phyloP scores from a whole-genome alignment of 2,797 vertebrate genomes.

The Mus caroli region DNA sequence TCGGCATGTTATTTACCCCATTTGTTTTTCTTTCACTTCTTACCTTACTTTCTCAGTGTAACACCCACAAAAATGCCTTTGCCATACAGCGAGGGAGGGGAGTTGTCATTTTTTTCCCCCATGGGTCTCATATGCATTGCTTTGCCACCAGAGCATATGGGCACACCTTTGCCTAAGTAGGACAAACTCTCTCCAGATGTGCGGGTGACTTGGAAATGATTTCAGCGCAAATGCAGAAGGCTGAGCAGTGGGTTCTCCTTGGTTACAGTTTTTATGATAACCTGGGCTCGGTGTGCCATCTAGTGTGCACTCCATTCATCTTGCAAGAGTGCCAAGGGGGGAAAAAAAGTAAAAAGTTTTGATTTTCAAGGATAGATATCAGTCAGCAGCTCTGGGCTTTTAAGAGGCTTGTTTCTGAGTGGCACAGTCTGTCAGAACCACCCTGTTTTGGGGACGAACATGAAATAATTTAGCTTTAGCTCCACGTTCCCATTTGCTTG shows the following conservation, averaged over 20 bases:
- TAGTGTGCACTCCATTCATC: neutral
- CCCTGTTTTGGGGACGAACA: constrained; percentile 5
- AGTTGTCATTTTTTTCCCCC: neutral
- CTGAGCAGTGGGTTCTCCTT: neutral
- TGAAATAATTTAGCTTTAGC: neutral
- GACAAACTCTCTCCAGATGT: neutral
- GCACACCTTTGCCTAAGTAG: neutral
- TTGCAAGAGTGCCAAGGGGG: neutral
- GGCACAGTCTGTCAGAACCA: neutral
- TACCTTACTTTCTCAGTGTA: neutral
- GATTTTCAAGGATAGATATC: neutral
- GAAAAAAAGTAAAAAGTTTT: constrained; percentile 32
- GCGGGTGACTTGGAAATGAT: neutral
- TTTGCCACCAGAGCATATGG: neutral
- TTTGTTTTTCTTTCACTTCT: neutral
- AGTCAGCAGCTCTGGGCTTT: neutral
- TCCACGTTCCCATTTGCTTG: neutral
- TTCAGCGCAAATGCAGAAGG: neutral
- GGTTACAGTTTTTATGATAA: neutral
- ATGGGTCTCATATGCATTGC: neutral
- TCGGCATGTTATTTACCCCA: neutral
- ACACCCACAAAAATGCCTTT: neutral
- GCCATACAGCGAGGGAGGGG: accelerated
- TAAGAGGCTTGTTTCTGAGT: neutral
- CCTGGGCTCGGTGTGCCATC: neutral